phyloP scores from a whole-genome alignment of 2,888 invertebrate species.

The Rotaria macrura region DNA sequence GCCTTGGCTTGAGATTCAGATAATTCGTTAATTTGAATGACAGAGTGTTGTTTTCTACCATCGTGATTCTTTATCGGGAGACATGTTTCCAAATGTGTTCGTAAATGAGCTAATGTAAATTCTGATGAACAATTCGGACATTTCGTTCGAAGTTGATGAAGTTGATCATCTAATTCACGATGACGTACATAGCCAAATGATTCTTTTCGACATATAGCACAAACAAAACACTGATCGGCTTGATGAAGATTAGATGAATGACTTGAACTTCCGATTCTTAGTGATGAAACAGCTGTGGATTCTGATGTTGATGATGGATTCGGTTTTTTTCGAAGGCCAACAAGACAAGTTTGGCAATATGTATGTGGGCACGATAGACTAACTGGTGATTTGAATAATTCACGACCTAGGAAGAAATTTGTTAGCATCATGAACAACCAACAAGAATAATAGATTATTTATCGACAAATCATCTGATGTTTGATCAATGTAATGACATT shows the following conservation, averaged over 20 bases:
- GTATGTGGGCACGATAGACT: background rate
- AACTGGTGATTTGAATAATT: background rate
- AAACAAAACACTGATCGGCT: background rate
- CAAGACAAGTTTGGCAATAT: background rate
- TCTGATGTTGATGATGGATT: background rate
- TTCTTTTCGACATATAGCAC: conserved; percentile 13
- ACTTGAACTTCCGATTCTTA: background rate
- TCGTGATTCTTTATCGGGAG: background rate
- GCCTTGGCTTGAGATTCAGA: background rate
- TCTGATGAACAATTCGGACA: background rate
- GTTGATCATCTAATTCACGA: background rate
- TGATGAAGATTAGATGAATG: background rate
- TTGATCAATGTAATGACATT: too few relatives aligned
- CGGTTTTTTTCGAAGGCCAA: background rate
- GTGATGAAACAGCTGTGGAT: background rate
- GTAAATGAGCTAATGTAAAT: background rate
- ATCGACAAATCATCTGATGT: too few relatives aligned
- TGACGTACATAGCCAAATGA: background rate
- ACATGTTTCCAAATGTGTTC: conserved; percentile 5
- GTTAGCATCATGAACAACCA: too few relatives aligned
- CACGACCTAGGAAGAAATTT: background rate
- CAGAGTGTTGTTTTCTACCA: background rate
- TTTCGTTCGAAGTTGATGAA: background rate
- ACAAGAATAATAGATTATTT: too few relatives aligned
- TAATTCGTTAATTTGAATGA: background rate